Base-by-base conservation (phyloP, 2,888 invertebrate genomes). In the Oeneis ivallda region DNA sequence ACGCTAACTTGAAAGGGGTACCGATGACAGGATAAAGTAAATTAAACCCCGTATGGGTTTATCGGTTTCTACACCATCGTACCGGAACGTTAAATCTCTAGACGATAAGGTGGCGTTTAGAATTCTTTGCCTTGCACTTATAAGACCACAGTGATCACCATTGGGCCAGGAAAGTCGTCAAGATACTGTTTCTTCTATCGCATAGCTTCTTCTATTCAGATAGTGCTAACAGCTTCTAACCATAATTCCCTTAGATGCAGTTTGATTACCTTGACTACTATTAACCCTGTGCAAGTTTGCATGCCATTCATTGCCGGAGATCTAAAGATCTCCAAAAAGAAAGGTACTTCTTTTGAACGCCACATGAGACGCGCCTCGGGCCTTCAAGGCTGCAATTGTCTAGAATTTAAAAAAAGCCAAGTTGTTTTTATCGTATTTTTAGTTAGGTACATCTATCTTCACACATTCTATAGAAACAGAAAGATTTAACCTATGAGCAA, bases 341-440 rank as follows among this genome's bases (percentile, higher is more conserved):
- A 54, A 54, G 17, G 39, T 54, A 37, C 54, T 54, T 54, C 54
- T 54, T 53, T 54, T 54, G 54, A 54, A 17, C 54, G 17, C 54
- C 54, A 54, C 11, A 54, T 54, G 54, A 54, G 54, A 54, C 54
- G 37, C 37, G 54, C 54, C 54, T 17, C 54, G 17, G 54, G 54
- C 54, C 54, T 54, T 54, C 54, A 54, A 54, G 37, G 54, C 39
- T 54, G 15, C 54, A 54, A 54, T 54, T 54, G 54, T 54, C 39
- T 37, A 39, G 37, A 39, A 8, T 37, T 17, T 37, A 39, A 37
- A 15, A 32, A n/a, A 52, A 52, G 34, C 26, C 37, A 53, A 15
- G 15, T 9, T 26, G 26, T 47, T 19, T 17, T 47, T 17, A 19
- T 9, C 15, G 8, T 17, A 17, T 17, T 47, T 47, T 47, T 47